Conservation (phyloP, 2,888 invertebrate genomes). For the Caenorhabditis drosophilae region DNA sequence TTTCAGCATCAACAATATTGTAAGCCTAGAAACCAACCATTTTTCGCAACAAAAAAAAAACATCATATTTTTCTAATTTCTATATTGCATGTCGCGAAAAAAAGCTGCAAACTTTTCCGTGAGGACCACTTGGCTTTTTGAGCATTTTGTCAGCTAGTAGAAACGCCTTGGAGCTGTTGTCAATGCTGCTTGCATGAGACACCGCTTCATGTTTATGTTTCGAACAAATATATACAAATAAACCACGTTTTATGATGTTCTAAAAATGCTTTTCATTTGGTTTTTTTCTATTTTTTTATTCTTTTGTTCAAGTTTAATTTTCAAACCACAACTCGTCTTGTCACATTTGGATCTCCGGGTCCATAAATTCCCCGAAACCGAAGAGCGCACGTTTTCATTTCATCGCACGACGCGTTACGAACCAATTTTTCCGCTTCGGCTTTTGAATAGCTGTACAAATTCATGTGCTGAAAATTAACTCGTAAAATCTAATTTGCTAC, state of each 20-base stretch:
- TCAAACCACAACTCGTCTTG: constrained; percentile 26
- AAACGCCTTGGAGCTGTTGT: constrained; percentile 16
- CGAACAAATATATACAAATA: constrained; percentile 13
- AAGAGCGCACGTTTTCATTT: constrained; percentile 14
- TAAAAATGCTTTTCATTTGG: constrained; percentile 8
- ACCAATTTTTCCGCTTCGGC: constrained; percentile 17
- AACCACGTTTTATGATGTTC: constrained; percentile 9
- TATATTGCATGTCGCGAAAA: neutral
- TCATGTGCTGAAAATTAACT: constrained; percentile 11
- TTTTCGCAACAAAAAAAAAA: neutral
- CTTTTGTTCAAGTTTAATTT: no score
- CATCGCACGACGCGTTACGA: constrained; percentile 3
- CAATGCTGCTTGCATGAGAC: constrained; percentile 11
- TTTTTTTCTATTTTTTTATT: no score
- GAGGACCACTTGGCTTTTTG: constrained; percentile 3
- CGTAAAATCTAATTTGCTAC: no score
- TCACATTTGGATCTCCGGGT: constrained; percentile 29
- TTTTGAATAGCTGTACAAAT: constrained; percentile 22
- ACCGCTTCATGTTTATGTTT: constrained; percentile 21
- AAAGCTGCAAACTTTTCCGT: constrained; percentile 8
- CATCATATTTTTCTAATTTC: neutral
- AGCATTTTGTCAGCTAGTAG: constrained; percentile 15
- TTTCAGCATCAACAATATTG: constrained; percentile 16
- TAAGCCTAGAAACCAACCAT: constrained; percentile 10
- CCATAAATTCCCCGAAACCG: constrained; percentile 30